Evolutionary conservation across 2,888 invertebrate species (phyloP).

Genomic region (Thysanoteuthis rhombus): DNA sequence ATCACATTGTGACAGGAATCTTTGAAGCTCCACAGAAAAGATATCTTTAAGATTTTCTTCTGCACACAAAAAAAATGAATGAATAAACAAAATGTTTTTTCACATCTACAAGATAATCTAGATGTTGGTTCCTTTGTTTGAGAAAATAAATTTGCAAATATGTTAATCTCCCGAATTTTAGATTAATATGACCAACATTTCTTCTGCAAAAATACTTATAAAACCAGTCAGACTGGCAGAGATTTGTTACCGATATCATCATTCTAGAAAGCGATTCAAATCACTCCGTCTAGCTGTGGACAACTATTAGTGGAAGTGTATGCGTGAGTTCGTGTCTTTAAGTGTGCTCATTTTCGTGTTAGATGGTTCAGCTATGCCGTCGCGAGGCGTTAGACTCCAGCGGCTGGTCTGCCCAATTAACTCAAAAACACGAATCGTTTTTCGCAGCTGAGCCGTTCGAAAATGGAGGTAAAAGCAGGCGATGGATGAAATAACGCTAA

Average conservation of each 20-base stretch:
- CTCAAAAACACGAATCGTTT: not conserved
- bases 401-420: not conserved
- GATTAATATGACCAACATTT: no score
- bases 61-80: no score
- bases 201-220: not conserved
- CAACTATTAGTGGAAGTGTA: not conserved
- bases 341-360: not conserved
- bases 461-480: not conserved
- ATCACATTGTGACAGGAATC: no score
- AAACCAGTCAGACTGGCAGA: not conserved
- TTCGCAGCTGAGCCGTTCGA: not conserved
- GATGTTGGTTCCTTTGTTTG: no score
- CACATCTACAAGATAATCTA: no score
- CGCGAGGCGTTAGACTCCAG: conserved; percentile 12
- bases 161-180: no score
- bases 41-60: no score
- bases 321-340: not conserved
- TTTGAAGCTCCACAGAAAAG: no score
- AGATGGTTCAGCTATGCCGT: not conserved
- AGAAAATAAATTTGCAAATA: no score
- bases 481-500: not conserved
- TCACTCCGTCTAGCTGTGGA: not conserved
- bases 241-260: not conserved
- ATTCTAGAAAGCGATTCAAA: not conserved
- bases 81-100: no score